Conservation (phyloP, 92 coral and sea anemone species). For the Desmophyllum pertusum region DNA sequence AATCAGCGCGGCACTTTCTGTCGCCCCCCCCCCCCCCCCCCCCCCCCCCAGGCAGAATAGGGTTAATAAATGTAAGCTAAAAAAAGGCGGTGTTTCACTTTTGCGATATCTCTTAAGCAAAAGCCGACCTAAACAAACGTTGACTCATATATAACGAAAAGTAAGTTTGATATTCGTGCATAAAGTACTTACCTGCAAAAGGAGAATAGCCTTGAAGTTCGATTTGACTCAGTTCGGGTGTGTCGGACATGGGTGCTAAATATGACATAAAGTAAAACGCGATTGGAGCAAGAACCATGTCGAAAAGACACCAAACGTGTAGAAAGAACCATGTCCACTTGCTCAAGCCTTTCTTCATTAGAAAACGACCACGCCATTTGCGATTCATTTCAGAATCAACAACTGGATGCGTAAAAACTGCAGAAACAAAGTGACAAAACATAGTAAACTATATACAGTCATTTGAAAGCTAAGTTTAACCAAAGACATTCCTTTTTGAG, state of each 20-base stretch:
- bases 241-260: no score
- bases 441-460: neutral
- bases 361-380: neutral
- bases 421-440: neutral
- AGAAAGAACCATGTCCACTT: conserved; percentile 1
- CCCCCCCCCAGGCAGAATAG: no score
- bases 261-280: neutral
- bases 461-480: no score
- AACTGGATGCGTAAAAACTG: conserved; percentile 7
- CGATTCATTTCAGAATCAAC: neutral
- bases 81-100: no score
- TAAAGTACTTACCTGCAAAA: neutral
- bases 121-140: no score
- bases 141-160: no score
- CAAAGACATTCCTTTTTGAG: no score
- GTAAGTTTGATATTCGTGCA: neutral
- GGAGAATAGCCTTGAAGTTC: neutral
- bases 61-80: no score
- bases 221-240: no score
- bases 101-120: no score
- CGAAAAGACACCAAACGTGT: neutral
- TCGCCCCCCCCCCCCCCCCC: no score
- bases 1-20: no score
- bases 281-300: neutral
- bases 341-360: neutral